Conservation (phyloP, 2,888 invertebrate genomes). For the Atrina japonica region DNA sequence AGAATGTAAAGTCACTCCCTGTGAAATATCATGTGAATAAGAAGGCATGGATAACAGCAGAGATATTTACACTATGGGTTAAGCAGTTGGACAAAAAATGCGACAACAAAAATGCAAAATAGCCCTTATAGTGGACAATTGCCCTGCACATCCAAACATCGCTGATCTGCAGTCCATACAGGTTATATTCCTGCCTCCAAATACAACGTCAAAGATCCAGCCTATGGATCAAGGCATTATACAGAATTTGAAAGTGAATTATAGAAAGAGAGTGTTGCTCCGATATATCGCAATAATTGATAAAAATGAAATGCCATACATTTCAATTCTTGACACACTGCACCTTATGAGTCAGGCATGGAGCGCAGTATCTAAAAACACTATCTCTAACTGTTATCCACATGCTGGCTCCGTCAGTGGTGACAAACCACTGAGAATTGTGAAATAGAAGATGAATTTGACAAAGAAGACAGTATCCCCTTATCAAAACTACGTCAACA, state of each 20-base stretch:
- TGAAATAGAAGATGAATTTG: conserved; percentile 3
- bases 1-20: conserved; percentile 46
- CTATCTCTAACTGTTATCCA: conserved; percentile 14
- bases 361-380: background rate
- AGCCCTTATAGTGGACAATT: conserved; percentile 56
- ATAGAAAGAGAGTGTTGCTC: conserved; percentile 37
- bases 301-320: background rate
- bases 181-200: conserved; percentile 61
- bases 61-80: conserved; percentile 54
- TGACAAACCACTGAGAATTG: background rate
- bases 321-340: conserved; percentile 1
- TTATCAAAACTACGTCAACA: background rate
- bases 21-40: conserved; percentile 45
- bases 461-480: conserved; percentile 7
- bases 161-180: conserved; percentile 38
- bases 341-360: background rate
- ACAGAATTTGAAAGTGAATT: conserved; percentile 47
- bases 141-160: conserved; percentile 52
- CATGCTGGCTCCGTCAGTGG: conserved; percentile 4
- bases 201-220: conserved; percentile 51
- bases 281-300: conserved; percentile 30
- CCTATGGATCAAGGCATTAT: conserved; percentile 62
- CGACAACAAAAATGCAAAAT: conserved; percentile 33
- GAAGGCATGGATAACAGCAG: conserved; percentile 58
- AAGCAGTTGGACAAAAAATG: conserved; percentile 47